Evolutionary conservation across 2,888 invertebrate genomes (phyloP), one percentile per base, ranked within the genome.

Genomic region (Cephus spinipes): DNA sequence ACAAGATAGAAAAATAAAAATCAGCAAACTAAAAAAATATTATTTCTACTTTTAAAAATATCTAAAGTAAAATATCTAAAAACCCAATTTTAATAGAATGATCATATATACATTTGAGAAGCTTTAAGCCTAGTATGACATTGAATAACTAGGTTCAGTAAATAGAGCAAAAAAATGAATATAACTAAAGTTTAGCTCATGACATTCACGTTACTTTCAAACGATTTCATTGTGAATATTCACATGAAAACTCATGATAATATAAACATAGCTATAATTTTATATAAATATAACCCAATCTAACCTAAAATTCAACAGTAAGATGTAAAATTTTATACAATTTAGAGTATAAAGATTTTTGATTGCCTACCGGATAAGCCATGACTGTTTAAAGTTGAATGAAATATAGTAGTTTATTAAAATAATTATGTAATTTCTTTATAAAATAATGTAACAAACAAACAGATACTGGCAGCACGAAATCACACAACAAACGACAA

Each of bases 1-100:
- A 74, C 34, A 79, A 69, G n/a, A 68, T 73, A 74, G 32, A 81
- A 32, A 11, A 55, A 71, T 12, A 76, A 31, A 31, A 76, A 55
- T 23, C 3, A n/a, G 0, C 11, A 76, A 78, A 12, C 34, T 36
- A 68, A 31, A 34, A 77, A 12, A 74, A 32, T 36, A 40, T 69
- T 69, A 69, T 12, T 69, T 69, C 30, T 31, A 32, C 4, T 32
- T 31, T 69, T 69, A 12, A 69, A 23, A 32, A 30, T 12, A 32
- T 69, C 4, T 69, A n/a, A 69, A 12, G 31, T 12, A 69, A 23
- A 32, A 30, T 12, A 32, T 69, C 4, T 69, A n/a, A 30, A 12
- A n/a, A n/a, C 30, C 9, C 31, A 9, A 69, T 69, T 69, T 11
- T 31, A 32, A n/a, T 32, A 69, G 6, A 31, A 31, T 32, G 0